These are phyloP conservation scores for Podabrus alpinus DNA, from an alignment of 2,888 invertebrate species.

Conservation along the genomic window DNA sequence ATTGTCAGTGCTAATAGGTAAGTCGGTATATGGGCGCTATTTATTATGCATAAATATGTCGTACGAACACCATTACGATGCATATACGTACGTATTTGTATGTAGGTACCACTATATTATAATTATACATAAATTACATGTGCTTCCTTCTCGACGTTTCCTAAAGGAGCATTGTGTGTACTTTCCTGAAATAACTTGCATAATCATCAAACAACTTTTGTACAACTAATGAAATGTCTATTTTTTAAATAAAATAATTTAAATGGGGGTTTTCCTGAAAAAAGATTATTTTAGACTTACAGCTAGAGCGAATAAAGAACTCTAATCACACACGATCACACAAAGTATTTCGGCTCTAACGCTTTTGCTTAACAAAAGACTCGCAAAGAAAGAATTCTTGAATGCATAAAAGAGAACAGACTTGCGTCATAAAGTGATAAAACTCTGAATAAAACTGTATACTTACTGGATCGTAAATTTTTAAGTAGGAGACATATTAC, in stretches of 20 bases:
- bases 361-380: conserved; percentile 35
- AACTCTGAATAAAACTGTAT: conserved; percentile 37
- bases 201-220: neutral
- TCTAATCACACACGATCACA: conserved; percentile 32
- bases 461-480: conserved; percentile 38
- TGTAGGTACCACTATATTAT: no score
- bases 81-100: no score
- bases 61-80: neutral
- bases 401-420: conserved; percentile 35
- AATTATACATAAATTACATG: neutral
- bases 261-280: conserved; percentile 9
- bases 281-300: conserved; percentile 20
- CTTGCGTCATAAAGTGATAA: conserved; percentile 38
- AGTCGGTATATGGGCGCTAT: neutral
- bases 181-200: neutral
- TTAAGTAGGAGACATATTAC: conserved; percentile 34
- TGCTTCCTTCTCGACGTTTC: neutral
- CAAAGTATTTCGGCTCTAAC: conserved; percentile 30
- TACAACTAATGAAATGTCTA: neutral
- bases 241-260: conserved; percentile 9
- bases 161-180: neutral
- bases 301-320: conserved; percentile 28
- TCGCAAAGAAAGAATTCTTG: conserved; percentile 28
- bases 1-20: neutral
- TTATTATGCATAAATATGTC: neutral